Evolutionary conservation across 1,140 invertebrate species (phyloP), one percentile per base, ranked within the genome.

Genomic region (Halictus rubicundus): DNA sequence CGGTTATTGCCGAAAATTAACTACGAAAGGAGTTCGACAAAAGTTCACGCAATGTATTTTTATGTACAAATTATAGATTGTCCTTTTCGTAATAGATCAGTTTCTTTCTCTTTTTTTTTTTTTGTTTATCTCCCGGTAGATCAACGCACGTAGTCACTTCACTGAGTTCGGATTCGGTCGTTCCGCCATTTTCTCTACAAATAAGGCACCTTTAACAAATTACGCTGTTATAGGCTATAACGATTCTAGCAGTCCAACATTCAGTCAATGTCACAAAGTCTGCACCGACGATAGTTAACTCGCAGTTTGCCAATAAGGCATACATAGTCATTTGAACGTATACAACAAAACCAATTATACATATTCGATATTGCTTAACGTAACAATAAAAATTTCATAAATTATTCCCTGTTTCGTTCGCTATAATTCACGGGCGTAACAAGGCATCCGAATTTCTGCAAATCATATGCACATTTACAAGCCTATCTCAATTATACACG

Each of bases 191-290:
- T 57, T 87, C 84, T 88, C 88, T 90, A 91, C 87, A 89, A 91
- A 92, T 93, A 93, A 93, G 92, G 92, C 92, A 93, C 92, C 92
- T 91, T 93, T 89, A 91, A 93, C 92, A 92, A 93, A 92, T 92
- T 92, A 92, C 87, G 84, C 88, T 83, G 83, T 87, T 87, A 88
- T 84, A 88, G 83, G 84, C 84, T 87, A 87, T 78, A 83, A 85
- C 84, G 88, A 89, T 89, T 57, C 83, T 88, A 85, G 83, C 83
- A 89, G 85, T 88, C 60, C 81, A 81, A 87, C 87, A 79, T 80
- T 88, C 83, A 89, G 80, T 88, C 86, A 86, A 86, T 79, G 82
- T 80, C 78, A 79, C 70, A 63, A 82, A 80, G 59, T 87, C 86
- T 88, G 86, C 86, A 83, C 84, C 83, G 61, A 82, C 81, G 68